Base-by-base conservation (phyloP, 2,113 vertebrate genomes). In the Tachysurus fulvidraco region DNA sequence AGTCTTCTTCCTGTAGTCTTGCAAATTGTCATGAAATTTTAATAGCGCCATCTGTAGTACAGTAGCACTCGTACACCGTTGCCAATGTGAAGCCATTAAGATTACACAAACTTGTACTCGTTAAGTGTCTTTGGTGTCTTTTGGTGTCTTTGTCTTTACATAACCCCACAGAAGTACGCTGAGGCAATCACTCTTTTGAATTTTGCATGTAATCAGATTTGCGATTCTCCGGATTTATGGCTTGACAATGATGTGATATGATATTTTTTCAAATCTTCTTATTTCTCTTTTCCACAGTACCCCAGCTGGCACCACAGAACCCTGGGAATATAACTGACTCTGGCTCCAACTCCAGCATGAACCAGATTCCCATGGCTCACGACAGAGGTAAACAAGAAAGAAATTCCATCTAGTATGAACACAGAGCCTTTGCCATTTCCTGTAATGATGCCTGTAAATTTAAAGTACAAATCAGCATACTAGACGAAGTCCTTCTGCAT, bases 281-380 rank as follows among this genome's bases (percentile, higher is more conserved):
- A 57, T 23, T 90, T n/a, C 89, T 80, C 36, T 77, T 69, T 64
- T 83, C 59, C 93, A 44, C 94, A 99, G 98, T 97, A 91, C 95
- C 95, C 86, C 95, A 96, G 89, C 95, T 97, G 95, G 94, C 97
- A 84, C 95, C 96, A 0, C 97, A 97, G 93, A 96, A 94, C 89
- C 93, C 97, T 80, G 97, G 96, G 89, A 97, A 95, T 90, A 96
- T 96, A 91, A 92, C 97, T n/a, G 98, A 99, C 83, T 95, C 95
- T 88, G 95, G 96, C 93, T 92, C 94, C 90, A 97, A 96, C 88
- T 96, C 96, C 84, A 95, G 96, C 87, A 93, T 97, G 95, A 97
- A 95, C 91, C 97, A 97, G 91, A 97, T 97, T 46, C 97, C 97
- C 88, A 96, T 98, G 96, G 95, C 97, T 90, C 98, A 98, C 92